A percentile compares a stretch with the other conserved stretches of the same genome.
Conservation (phyloP, 2,888 invertebrate genomes). For the Ernsta delagoae region DNA sequence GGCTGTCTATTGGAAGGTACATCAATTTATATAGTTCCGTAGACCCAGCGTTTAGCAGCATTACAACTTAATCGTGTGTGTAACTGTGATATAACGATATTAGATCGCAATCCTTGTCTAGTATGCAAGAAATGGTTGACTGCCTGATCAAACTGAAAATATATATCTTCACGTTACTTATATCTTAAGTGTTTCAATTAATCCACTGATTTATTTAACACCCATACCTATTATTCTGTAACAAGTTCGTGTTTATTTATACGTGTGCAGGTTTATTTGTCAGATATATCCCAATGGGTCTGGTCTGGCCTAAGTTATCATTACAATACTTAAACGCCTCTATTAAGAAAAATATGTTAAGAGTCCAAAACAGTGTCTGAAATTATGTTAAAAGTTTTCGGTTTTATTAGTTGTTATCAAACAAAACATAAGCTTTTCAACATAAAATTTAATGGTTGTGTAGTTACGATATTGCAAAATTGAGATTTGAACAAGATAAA, state of each 20-base stretch:
- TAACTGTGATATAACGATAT: neutral
- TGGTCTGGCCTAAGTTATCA: too few species aligned
- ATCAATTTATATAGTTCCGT: neutral
- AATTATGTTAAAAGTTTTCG: constrained; percentile 1
- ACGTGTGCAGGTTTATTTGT: too few species aligned
- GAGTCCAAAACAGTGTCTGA: neutral
- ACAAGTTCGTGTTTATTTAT: too few species aligned
- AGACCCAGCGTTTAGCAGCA: neutral
- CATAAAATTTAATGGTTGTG: constrained; percentile 4
- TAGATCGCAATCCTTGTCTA: too few species aligned
- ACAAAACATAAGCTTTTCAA: neutral
- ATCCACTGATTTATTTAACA: too few species aligned
- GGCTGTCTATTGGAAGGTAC: neutral
- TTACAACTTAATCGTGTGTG: neutral
- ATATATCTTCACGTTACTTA: too few species aligned
- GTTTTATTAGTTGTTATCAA: neutral
- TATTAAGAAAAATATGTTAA: neutral
- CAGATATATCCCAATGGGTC: too few species aligned
- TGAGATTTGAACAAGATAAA: neutral
- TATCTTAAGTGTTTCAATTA: too few species aligned
- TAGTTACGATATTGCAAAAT: neutral
- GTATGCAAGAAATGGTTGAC: too few species aligned
- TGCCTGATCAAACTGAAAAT: too few species aligned
- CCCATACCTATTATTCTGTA: too few species aligned
- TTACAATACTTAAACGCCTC: too few species aligned